A percentile compares a stretch with the other conserved stretches of the same genome.
These are phyloP conservation scores for Paraescarpia echinospica DNA, from an alignment of 1,140 invertebrate genomes.

Conservation along the genomic window DNA sequence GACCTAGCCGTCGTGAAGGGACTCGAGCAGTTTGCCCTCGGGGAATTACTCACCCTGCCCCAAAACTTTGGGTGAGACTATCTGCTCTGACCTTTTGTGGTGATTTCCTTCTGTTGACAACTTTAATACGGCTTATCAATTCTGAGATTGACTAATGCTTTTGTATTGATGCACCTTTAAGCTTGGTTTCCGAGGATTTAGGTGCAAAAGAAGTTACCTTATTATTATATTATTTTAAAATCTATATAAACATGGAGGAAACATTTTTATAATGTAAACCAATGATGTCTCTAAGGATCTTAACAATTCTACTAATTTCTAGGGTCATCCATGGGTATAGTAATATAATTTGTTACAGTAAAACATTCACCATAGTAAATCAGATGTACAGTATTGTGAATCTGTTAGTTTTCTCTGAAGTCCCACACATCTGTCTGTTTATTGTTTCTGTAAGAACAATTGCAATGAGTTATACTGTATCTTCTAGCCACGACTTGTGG, in stretches of 20 bases:
- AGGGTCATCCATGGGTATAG: no score
- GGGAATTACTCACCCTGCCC: conserved; percentile 87
- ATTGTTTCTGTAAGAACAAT: conserved; percentile 18
- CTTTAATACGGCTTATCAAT: no score
- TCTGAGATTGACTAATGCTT: no score
- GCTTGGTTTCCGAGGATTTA: no score
- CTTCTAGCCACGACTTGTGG: not conserved
- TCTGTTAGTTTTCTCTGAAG: not conserved
- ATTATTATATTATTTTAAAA: conserved; percentile 19
- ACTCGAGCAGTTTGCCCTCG: conserved; percentile 79
- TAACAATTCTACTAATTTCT: not conserved
- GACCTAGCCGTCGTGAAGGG: conserved; percentile 77
- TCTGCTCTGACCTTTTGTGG: conserved; percentile 25
- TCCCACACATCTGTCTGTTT: not conserved
- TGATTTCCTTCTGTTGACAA: conserved; percentile 2
- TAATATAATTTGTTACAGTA: no score
- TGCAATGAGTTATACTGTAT: not conserved
- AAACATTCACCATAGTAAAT: no score
- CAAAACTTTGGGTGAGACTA: conserved; percentile 86
- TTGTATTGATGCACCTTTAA: no score
- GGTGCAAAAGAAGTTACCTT: no score
- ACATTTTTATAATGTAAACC: not conserved
- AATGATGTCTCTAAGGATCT: not conserved
- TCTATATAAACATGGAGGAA: not conserved
- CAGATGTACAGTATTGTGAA: no score